Evolutionary conservation across 2,113 vertebrate genomes (phyloP).

Genomic region (Cochlearius cochlearius): DNA sequence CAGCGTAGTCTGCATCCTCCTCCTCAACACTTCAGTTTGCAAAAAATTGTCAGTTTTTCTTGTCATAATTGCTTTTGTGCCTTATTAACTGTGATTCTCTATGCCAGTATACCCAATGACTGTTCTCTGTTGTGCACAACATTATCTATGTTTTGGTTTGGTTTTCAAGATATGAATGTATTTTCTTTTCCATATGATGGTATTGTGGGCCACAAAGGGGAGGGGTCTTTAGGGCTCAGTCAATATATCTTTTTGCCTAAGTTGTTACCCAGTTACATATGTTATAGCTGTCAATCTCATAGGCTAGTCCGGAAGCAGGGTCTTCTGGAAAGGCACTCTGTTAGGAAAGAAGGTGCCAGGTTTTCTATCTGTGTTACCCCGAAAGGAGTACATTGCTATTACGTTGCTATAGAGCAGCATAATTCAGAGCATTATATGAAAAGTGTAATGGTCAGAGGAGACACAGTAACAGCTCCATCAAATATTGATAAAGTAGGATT

Average conservation of each 20-base stretch:
- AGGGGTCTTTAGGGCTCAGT: not conserved
- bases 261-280: not conserved
- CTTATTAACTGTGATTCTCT: not conserved
- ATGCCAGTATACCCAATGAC: not conserved
- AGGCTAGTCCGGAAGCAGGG: not conserved
- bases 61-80: not conserved
- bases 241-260: not conserved
- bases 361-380: accelerated
- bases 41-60: not conserved
- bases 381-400: not conserved
- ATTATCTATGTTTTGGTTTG: not conserved
- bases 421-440: not conserved
- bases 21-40: not conserved
- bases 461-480: slow-evolving; percentile 12
- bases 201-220: too few relatives aligned
- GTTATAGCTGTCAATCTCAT: accelerated
- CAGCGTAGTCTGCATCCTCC: not conserved
- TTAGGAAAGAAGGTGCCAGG: not conserved
- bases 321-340: not conserved
- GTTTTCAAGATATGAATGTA: not conserved
- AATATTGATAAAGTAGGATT: slow-evolving; percentile 57
- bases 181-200: not conserved
- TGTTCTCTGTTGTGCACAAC: not conserved
- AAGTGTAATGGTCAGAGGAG: slow-evolving; percentile 31
- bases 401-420: not conserved